Conservation (phyloP, 2,113 vertebrate genomes). For the Alouatta palliata region DNA sequence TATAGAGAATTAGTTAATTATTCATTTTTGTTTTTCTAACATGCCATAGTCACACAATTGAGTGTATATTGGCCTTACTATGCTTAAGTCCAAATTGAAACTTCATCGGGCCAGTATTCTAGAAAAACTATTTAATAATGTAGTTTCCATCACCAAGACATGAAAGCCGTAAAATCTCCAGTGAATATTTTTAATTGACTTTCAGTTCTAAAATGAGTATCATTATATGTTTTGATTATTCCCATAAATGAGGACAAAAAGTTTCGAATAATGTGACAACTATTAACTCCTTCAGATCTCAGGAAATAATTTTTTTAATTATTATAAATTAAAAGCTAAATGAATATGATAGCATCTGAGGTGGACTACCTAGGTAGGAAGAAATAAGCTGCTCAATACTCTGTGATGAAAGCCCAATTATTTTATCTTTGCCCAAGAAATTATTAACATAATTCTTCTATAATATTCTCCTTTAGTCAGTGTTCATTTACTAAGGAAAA, state of each 20-base stretch:
- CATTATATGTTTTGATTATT: slow-evolving; percentile 40
- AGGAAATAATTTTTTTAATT: not conserved
- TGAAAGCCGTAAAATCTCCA: not conserved
- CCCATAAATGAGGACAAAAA: not conserved
- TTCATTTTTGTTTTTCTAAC: slow-evolving; percentile 20
- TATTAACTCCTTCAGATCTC: not conserved
- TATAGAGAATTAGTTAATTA: not conserved
- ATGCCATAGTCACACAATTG: not conserved
- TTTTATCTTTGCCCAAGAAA: not conserved
- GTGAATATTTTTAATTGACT: slow-evolving; percentile 9
- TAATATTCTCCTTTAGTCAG: not conserved
- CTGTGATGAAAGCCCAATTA: not conserved
- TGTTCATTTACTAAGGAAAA: not conserved
- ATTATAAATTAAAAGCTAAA: not conserved
- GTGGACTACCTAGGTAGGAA: not conserved
- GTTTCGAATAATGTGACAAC: not conserved
- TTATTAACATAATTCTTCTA: not conserved
- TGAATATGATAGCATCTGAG: not conserved
- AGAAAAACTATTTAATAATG: slow-evolving; percentile 31
- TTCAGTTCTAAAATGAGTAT: slow-evolving; percentile 9
- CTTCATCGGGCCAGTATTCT: not conserved
- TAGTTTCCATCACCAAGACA: not conserved
- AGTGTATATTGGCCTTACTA: not conserved
- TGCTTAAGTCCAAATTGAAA: not conserved
- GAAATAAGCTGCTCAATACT: not conserved